Percentiles rank a stretch among this genome's conserved stretches.
Conservation (phyloP, 2,888 invertebrate species). For the Athetis lepigone region DNA sequence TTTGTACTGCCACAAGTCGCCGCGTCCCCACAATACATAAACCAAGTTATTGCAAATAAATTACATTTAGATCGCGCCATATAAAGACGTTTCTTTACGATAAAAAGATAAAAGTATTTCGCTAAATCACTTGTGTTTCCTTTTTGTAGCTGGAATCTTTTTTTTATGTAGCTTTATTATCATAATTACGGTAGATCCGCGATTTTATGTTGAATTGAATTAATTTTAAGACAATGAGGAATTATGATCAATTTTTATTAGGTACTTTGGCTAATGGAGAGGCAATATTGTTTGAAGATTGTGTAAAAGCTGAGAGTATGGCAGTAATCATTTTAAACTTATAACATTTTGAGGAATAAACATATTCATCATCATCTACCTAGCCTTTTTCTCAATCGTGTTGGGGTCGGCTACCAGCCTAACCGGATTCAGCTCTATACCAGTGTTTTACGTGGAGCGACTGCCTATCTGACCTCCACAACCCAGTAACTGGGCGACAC, state of each 20-base stretch:
- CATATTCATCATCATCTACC: too few relatives aligned
- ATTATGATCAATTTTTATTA: slow-evolving; percentile 50
- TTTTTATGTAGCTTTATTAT: slow-evolving; percentile 48
- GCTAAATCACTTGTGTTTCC: slow-evolving; percentile 35
- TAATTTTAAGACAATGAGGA: slow-evolving; percentile 48
- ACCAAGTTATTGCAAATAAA: slow-evolving; percentile 63
- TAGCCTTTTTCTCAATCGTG: too few relatives aligned
- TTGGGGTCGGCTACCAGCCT: too few relatives aligned
- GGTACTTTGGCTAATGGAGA: slow-evolving; percentile 37
- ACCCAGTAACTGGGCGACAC: too few relatives aligned
- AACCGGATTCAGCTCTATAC: too few relatives aligned
- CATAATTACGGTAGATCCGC: slow-evolving; percentile 47
- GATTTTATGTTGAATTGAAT: slow-evolving; percentile 56
- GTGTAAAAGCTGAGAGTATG: slow-evolving; percentile 12
- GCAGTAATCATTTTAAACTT: slow-evolving; percentile 17
- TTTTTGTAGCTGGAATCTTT: slow-evolving; percentile 30
- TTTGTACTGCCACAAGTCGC: slow-evolving; percentile 35
- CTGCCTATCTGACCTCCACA: too few relatives aligned
- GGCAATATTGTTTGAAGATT: slow-evolving; percentile 37
- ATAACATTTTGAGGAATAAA: slow-evolving; percentile 11
- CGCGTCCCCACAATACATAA: slow-evolving; percentile 52
- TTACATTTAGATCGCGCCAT: slow-evolving; percentile 53
- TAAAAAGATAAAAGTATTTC: slow-evolving; percentile 41
- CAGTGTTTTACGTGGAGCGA: too few relatives aligned
- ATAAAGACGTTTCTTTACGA: slow-evolving; percentile 56